phyloP scores from a whole-genome alignment of 2,888 invertebrate species.

The Epiblema foenella region DNA sequence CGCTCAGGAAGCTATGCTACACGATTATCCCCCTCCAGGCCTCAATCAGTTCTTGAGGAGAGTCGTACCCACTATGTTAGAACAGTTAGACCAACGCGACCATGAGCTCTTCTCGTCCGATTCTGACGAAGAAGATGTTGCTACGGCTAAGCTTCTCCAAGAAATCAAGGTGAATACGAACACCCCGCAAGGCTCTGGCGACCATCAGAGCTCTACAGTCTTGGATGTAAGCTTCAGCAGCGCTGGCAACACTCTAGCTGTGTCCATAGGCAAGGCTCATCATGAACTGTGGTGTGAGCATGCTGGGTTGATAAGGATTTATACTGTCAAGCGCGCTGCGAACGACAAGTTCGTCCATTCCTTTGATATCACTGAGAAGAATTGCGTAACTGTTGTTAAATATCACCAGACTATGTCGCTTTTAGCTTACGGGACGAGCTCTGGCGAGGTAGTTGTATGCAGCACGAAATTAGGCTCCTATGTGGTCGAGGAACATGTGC shows the following conservation, averaged over 20 bases:
- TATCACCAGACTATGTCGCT: conserved; percentile 68
- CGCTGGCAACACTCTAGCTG: conserved; percentile 70
- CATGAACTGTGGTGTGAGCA: conserved; percentile 75
- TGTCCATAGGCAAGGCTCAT: conserved; percentile 65
- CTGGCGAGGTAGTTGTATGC: conserved; percentile 73
- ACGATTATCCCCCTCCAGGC: conserved; percentile 66
- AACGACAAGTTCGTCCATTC: conserved; percentile 72
- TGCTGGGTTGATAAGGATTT: conserved; percentile 69
- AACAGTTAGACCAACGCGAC: conserved; percentile 68
- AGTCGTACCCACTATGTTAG: conserved; percentile 72
- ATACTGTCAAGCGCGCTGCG: conserved; percentile 72
- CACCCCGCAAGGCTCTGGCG: conserved; percentile 61
- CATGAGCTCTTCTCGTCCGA: conserved; percentile 67
- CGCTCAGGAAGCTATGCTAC: conserved; percentile 56
- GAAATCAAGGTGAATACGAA: conserved; percentile 62
- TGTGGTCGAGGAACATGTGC: conserved; percentile 54
- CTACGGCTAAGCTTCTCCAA: conserved; percentile 66
- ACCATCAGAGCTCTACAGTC: conserved; percentile 60
- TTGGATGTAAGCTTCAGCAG: conserved; percentile 70
- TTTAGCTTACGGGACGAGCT: conserved; percentile 70
- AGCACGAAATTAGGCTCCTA: conserved; percentile 57
- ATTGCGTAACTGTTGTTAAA: conserved; percentile 67
- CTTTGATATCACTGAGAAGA: conserved; percentile 69
- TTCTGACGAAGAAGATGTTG: conserved; percentile 70
- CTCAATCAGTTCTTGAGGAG: conserved; percentile 70